phyloP scores from a whole-genome alignment of 2,888 invertebrate species.

The Phengaris arion region DNA sequence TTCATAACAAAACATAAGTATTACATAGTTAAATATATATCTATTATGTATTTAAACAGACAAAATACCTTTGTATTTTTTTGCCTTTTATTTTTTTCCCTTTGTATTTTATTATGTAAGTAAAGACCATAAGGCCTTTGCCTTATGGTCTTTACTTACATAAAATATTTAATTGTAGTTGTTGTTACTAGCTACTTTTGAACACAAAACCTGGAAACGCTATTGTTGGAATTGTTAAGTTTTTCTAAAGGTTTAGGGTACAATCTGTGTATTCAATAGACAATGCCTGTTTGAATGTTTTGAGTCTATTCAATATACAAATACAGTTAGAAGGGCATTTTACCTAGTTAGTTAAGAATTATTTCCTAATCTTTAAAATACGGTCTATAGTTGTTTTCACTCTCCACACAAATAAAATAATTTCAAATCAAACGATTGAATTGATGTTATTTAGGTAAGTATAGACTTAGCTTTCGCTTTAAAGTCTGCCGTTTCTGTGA shows the following conservation, averaged over 20 bases:
- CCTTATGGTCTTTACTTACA: not conserved
- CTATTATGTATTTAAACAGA: not conserved
- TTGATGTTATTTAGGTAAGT: no score
- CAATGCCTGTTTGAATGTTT: not conserved
- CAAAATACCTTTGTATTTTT: no score
- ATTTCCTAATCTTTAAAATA: not conserved
- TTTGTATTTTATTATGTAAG: no score
- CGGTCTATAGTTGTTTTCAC: no score
- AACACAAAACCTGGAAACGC: not conserved
- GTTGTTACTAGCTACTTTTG: not conserved
- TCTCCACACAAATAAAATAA: no score
- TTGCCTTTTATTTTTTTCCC: no score
- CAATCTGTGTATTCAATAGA: not conserved
- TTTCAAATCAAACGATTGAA: no score
- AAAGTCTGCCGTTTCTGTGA: no score
- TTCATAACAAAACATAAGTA: not conserved
- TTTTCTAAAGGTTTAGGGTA: conserved; percentile 6
- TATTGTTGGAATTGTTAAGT: not conserved
- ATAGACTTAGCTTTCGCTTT: no score
- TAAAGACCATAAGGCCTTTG: no score
- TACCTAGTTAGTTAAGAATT: not conserved
- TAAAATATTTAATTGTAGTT: conserved; percentile 13
- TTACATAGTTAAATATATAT: no score
- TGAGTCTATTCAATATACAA: conserved; percentile 1
- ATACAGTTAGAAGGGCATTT: not conserved